These are phyloP conservation scores for Pleuronectes platessa DNA, from an alignment of 2,113 vertebrate species.

Conservation along the genomic window DNA sequence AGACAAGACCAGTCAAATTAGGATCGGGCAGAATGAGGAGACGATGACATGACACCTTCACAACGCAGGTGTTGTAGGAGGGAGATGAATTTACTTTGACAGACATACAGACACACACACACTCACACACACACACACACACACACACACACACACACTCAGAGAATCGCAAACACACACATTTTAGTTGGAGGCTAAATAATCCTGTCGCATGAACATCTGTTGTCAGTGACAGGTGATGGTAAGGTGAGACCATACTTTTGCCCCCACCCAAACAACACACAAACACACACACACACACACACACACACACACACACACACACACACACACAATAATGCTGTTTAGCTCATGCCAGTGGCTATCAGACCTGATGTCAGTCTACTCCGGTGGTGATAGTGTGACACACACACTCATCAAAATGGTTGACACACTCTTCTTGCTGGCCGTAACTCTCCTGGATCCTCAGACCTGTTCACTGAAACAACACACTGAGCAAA, in stretches of 20 bases:
- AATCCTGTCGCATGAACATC: conserved; percentile 53
- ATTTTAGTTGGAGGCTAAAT: conserved; percentile 34
- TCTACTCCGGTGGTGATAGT: conserved; percentile 38
- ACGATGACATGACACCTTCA: conserved; percentile 44
- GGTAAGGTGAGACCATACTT: conserved; percentile 61
- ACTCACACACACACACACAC: conserved; percentile 6
- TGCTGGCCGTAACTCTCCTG: conserved; percentile 32
- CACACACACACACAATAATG: conserved; percentile 14
- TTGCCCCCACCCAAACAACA: conserved; percentile 34
- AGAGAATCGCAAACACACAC: conserved; percentile 6
- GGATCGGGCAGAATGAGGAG: conserved; percentile 39
- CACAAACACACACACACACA: conserved; percentile 46
- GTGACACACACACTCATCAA: conserved; percentile 33
- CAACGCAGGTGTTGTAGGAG: conserved; percentile 6
- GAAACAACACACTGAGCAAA: conserved; percentile 14
- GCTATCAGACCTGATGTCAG: conserved; percentile 49
- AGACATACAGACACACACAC: conserved; percentile 20
- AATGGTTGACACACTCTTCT: conserved; percentile 22
- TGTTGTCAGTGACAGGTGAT: conserved; percentile 67
- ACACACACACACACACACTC: conserved; percentile 17
- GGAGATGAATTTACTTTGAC: conserved; percentile 25
- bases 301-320: conserved; percentile 32
- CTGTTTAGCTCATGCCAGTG: conserved; percentile 4
- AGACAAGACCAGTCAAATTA: conserved; percentile 51
- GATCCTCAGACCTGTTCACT: conserved; percentile 13